Base-by-base conservation (phyloP, 2,888 invertebrate genomes). In the Digitonthophagus gazella region DNA sequence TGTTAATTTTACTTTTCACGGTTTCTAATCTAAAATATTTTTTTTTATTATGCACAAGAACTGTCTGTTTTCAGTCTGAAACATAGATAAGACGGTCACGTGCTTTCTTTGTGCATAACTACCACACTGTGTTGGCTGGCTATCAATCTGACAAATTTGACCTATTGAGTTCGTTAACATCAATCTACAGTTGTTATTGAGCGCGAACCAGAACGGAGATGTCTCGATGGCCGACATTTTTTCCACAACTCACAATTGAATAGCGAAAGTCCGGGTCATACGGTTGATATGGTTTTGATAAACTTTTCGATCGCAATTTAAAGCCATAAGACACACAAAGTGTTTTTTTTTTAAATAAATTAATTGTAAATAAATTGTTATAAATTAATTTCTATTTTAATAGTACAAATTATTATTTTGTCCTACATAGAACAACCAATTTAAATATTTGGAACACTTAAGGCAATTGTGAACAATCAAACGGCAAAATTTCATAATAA, bases 111-210 rank as follows among this genome's bases (percentile, higher is more conserved):
- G 28, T 44, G 28, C 11, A 44, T 44, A 44, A 44, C 28, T 11
- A 44, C 11, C 11, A 44, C 28, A 44, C 3, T 44, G 28, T 44
- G n/a, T n/a, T n/a, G n/a, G n/a, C n/a, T n/a, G 11, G 28, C 28
- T 44, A 44, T 44, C 28, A 44, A 61, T 61, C 65, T 65, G 18
- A 55, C 65, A 65, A 65, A 55, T 44, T 67, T 67, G 67, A 67
- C 67, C 67, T 67, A 67, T 67, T 67, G 56, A 67, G 64, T 64
- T 55, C 63, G 67, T 67, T 67, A 67, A 63, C 64, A 67, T 63
- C 67, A 67, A 67, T 67, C 63, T 67, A 63, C 57, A 63, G 64
- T 67, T 63, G 57, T 65, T 66, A 61, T 61, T 61, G 61, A 44
- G 28, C 28, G 28, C 28, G 28, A 44, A 44, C 28, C 28, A 44